A percentile compares a stretch with the other conserved stretches of the same genome.
These are phyloP conservation scores for Rousettus leschenaultii DNA, from an alignment of 2,113 vertebrate genomes.

Conservation along the genomic window DNA sequence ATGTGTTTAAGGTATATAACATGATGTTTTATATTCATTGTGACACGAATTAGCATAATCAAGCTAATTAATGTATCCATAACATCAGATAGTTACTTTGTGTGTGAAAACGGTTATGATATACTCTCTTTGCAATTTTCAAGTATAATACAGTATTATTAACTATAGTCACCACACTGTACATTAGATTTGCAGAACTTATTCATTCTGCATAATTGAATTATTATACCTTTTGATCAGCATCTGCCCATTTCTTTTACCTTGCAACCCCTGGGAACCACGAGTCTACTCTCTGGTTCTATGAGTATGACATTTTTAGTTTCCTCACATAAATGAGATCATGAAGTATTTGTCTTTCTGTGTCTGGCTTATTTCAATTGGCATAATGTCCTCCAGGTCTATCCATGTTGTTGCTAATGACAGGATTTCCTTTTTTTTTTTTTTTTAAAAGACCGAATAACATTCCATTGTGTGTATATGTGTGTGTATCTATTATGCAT, in stretches of 20 bases:
- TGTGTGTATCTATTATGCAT: neutral
- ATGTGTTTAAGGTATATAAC: neutral
- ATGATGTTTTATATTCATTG: neutral
- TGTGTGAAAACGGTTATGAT: neutral
- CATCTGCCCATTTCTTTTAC: neutral
- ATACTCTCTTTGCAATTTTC: neutral
- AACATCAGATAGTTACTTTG: neutral
- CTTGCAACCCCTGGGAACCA: neutral
- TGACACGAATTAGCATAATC: neutral
- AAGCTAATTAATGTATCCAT: neutral
- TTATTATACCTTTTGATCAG: neutral
- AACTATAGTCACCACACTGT: neutral
- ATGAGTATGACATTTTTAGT: neutral
- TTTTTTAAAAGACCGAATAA: neutral
- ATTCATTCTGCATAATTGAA: neutral
- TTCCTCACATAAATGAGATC: neutral
- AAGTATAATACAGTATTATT: neutral
- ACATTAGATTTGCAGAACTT: neutral
- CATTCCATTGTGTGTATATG: neutral
- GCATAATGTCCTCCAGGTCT: neutral
- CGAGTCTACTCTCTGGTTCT: neutral
- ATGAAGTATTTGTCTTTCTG: neutral
- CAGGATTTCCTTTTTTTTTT: neutral
- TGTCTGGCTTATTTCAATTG: neutral
- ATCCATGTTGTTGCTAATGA: neutral